These are phyloP conservation scores for Apaloderma vittatum DNA, from an alignment of 2,113 vertebrate species.

Conservation along the genomic window DNA sequence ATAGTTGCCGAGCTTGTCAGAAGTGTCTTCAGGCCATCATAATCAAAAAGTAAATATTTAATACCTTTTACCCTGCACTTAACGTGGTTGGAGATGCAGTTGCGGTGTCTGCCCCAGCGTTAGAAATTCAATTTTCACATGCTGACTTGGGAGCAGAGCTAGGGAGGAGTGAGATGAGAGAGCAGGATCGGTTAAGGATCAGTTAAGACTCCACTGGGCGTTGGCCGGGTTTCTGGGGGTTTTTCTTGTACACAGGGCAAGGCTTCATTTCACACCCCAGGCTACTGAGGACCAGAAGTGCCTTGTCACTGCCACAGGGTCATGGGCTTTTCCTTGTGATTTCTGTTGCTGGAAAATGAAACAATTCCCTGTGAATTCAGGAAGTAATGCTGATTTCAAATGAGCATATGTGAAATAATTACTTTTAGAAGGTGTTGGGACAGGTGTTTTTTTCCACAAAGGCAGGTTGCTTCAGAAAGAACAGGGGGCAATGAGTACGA, in stretches of 20 bases:
- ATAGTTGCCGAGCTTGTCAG: neutral
- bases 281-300: neutral
- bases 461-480: neutral
- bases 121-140: neutral
- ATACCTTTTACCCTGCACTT: neutral
- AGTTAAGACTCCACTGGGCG: neutral
- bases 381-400: neutral
- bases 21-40: neutral
- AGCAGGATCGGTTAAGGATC: neutral
- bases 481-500: neutral
- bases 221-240: neutral
- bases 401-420: neutral
- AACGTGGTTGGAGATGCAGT: neutral
- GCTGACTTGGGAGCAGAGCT: neutral
- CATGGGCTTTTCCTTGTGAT: neutral
- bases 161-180: neutral
- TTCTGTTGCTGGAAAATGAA: neutral
- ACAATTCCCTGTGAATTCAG: neutral
- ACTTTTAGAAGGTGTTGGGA: neutral
- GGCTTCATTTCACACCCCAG: neutral
- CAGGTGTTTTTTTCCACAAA: neutral
- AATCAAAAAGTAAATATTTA: constrained; percentile 5
- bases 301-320: neutral
- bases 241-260: neutral
- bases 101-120: neutral